These are phyloP conservation scores for Kryphioiulus occultus DNA, from an alignment of 2,888 invertebrate genomes.

Conservation along the genomic window DNA sequence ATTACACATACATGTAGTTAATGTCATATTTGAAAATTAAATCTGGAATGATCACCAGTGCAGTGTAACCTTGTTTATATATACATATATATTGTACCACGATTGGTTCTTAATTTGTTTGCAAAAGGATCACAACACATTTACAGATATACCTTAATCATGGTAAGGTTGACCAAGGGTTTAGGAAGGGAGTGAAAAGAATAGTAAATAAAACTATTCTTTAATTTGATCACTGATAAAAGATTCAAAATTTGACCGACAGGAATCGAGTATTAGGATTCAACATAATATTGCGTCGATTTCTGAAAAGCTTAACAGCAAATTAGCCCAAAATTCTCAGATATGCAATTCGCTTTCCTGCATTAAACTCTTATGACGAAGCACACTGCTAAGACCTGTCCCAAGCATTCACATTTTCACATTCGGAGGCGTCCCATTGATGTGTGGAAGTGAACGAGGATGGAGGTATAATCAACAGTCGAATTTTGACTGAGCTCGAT, in stretches of 20 bases:
- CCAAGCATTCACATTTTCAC: neutral
- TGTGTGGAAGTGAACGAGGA: conserved; percentile 15
- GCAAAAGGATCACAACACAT: neutral
- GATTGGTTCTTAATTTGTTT: neutral
- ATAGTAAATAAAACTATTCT: neutral
- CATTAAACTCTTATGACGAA: neutral
- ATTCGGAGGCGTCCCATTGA: neutral
- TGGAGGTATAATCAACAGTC: conserved; percentile 23
- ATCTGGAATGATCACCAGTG: conserved; percentile 4
- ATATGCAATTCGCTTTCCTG: neutral
- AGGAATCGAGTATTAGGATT: neutral
- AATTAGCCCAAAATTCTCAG: conserved; percentile 14
- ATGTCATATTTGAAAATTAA: neutral
- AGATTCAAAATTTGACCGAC: neutral
- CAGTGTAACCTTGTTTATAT: neutral
- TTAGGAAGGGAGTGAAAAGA: neutral
- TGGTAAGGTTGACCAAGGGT: neutral
- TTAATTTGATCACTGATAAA: neutral
- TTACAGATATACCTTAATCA: neutral
- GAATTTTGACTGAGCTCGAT: neutral
- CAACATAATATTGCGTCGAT: neutral
- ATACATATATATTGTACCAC: neutral
- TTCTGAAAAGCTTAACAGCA: conserved; percentile 4
- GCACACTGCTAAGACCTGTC: neutral
- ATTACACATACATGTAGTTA: neutral